These are phyloP conservation scores for Melanostoma mellinum DNA, from an alignment of 2,888 invertebrate species.

Conservation along the genomic window DNA sequence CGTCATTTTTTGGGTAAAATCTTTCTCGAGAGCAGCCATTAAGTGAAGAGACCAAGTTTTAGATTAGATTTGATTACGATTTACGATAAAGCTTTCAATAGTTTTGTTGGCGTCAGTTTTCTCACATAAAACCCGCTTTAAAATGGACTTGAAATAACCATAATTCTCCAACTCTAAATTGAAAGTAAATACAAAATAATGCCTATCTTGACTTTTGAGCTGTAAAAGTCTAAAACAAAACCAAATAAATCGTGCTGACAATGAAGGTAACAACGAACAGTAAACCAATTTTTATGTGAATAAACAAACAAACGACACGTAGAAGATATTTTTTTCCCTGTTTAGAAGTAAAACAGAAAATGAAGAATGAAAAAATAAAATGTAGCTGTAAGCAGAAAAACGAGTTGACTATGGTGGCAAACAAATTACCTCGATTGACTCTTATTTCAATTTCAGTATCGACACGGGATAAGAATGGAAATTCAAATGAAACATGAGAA, in stretches of 20 bases:
- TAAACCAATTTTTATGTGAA: conserved; percentile 1
- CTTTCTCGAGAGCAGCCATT: no score
- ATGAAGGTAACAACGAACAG: conserved; percentile 30
- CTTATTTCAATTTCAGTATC: conserved; percentile 1
- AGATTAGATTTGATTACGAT: no score
- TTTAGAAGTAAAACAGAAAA: conserved; percentile 16
- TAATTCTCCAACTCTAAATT: no score
- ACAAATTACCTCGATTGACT: conserved; percentile 22
- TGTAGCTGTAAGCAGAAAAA: conserved; percentile 39
- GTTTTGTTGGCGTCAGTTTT: no score
- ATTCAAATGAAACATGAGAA: background rate
- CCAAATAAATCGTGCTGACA: conserved; percentile 45
- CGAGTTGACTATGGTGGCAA: conserved; percentile 24
- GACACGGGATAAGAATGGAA: conserved; percentile 26
- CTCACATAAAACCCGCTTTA: no score
- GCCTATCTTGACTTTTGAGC: conserved; percentile 6
- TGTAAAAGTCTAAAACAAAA: conserved; percentile 46
- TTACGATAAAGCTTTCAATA: no score
- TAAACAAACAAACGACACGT: conserved; percentile 26
- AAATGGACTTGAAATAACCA: no score
- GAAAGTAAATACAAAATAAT: no score
- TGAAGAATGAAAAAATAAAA: conserved; percentile 9
- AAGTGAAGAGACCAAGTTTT: no score
- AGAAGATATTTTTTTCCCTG: conserved; percentile 33
- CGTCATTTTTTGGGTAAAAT: no score